Conservation (phyloP, 2,113 vertebrate species). For the Raphicerus campestris region DNA sequence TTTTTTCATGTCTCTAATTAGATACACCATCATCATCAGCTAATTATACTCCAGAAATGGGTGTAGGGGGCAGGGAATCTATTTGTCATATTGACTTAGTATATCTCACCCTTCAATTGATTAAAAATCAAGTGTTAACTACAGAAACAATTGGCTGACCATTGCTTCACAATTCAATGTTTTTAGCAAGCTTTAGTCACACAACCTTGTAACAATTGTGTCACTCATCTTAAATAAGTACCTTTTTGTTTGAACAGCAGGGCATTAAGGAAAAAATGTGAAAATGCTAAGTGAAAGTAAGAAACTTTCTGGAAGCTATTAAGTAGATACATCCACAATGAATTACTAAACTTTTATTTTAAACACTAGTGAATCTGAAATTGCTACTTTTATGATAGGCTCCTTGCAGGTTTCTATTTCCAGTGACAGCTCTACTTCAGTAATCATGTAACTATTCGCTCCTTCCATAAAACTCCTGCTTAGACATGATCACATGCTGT, state of each 20-base stretch:
- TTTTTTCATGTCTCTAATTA: background rate
- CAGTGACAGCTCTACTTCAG: slow-evolving; percentile 56
- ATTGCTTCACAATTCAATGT: background rate
- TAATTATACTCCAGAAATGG: background rate
- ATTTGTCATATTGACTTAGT: background rate
- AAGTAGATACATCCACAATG: slow-evolving; percentile 21
- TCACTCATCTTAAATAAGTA: background rate
- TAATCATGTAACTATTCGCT: slow-evolving; percentile 62
- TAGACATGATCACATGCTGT: slow-evolving; percentile 56
- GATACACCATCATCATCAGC: background rate
- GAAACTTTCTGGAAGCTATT: slow-evolving; percentile 47
- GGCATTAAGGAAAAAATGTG: background rate
- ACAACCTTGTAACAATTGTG: background rate
- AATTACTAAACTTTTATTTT: slow-evolving; percentile 64
- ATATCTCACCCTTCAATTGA: background rate
- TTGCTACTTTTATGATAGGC: slow-evolving; percentile 25
- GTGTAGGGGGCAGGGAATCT: background rate
- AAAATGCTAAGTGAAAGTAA: slow-evolving; percentile 32
- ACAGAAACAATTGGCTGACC: background rate
- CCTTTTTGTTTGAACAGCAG: background rate
- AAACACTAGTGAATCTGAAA: slow-evolving; percentile 54
- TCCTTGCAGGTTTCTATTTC: slow-evolving; percentile 59
- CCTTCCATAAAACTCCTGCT: slow-evolving; percentile 54
- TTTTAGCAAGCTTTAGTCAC: background rate
- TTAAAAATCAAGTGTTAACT: background rate